Evolutionary conservation across 2,113 vertebrate species (phyloP).

Genomic region (Riparia riparia): DNA sequence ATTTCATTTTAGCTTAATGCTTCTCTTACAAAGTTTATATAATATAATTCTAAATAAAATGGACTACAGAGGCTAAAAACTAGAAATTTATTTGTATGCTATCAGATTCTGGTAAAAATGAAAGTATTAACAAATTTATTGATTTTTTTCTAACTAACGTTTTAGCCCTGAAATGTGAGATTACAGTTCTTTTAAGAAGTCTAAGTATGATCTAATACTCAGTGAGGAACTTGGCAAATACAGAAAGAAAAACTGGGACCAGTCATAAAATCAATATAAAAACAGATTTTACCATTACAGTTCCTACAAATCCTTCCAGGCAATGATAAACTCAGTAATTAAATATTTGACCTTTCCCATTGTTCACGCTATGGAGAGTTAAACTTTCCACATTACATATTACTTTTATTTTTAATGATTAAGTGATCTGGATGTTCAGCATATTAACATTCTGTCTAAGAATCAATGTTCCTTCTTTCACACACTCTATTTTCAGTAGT

Average conservation of each 20-base stretch:
- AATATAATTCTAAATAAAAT: neutral
- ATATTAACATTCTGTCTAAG: neutral
- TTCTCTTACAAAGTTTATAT: neutral
- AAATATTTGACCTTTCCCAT: neutral
- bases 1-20: neutral
- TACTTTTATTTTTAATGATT: neutral
- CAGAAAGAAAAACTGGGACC: neutral
- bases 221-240: neutral
- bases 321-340: constrained; percentile 9
- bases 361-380: neutral
- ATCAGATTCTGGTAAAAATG: neutral
- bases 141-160: neutral
- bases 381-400: neutral
- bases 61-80: neutral
- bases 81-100: neutral
- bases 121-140: neutral
- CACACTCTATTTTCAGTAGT: neutral
- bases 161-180: neutral
- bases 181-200: neutral
- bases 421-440: neutral
- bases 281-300: neutral
- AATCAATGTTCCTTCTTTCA: neutral
- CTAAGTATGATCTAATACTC: neutral
- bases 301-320: neutral
- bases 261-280: neutral